Evolutionary conservation across 2,797 vertebrate species (phyloP).

Genomic region (Morus bassanus): DNA sequence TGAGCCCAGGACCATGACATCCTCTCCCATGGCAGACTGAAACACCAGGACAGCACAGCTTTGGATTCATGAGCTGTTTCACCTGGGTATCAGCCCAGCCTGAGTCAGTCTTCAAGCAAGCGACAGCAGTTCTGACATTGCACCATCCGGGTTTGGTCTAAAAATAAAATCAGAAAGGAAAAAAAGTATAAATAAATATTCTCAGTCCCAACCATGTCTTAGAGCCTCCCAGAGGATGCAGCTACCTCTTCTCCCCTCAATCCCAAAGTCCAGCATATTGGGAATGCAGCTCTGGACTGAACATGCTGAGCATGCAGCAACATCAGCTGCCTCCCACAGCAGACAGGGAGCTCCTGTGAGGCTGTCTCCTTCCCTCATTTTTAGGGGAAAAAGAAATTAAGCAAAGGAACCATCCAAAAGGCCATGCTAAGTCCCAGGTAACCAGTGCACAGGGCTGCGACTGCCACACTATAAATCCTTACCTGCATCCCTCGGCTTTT

Average conservation of each 20-base stretch:
- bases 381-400: background rate
- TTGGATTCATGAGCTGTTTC: background rate
- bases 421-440: background rate
- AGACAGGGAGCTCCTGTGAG: background rate
- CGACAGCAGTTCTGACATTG: background rate
- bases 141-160: background rate
- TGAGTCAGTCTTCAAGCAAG: background rate
- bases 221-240: background rate
- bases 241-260: background rate
- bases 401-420: background rate
- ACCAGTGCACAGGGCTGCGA: background rate
- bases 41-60: background rate
- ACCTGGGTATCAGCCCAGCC: background rate
- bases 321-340: background rate
- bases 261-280: background rate
- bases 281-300: background rate
- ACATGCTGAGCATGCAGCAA: background rate
- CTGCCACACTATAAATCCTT: background rate
- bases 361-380: background rate
- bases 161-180: background rate
- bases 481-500: background rate
- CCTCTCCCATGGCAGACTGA: background rate
- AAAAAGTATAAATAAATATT: background rate
- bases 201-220: background rate
- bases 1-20: background rate